Evolutionary conservation across 2,113 vertebrate genomes (phyloP).

Genomic region (Shinisaurus crocodilurus): DNA sequence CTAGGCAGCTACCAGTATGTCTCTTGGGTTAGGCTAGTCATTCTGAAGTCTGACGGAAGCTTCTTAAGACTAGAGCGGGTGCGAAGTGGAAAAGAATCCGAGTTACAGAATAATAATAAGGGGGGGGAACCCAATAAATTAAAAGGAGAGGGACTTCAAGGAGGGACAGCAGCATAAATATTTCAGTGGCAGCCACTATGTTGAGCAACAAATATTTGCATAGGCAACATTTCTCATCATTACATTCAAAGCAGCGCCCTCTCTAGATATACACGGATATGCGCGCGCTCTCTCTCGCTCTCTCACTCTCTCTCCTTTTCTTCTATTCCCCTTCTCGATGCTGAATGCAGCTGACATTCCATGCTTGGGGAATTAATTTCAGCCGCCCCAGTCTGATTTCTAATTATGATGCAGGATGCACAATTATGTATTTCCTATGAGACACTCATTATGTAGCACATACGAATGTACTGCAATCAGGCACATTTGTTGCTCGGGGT

Average conservation of each 20-base stretch:
- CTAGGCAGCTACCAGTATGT: neutral
- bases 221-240: neutral
- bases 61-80: constrained; percentile 19
- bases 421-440: constrained; percentile 65
- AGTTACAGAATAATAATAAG: neutral
- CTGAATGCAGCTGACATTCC: constrained; percentile 3
- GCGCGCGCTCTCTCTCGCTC: neutral
- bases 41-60: constrained; percentile 30
- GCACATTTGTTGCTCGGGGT: constrained; percentile 74
- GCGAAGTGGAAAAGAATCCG: constrained; percentile 40
- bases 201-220: neutral
- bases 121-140: neutral
- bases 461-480: constrained; percentile 74
- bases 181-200: constrained; percentile 29
- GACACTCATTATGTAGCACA: constrained; percentile 73
- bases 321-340: constrained; percentile 14
- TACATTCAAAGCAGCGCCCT: neutral
- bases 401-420: constrained; percentile 70
- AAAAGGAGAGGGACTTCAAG: neutral
- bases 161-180: constrained; percentile 23
- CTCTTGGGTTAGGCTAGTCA: neutral
- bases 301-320: neutral
- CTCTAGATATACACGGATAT: neutral
- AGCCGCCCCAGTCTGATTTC: constrained; percentile 58
- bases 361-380: constrained; percentile 53